Evolutionary conservation across 2,888 invertebrate species (phyloP).

Genomic region (Epirrhoe alternata): DNA sequence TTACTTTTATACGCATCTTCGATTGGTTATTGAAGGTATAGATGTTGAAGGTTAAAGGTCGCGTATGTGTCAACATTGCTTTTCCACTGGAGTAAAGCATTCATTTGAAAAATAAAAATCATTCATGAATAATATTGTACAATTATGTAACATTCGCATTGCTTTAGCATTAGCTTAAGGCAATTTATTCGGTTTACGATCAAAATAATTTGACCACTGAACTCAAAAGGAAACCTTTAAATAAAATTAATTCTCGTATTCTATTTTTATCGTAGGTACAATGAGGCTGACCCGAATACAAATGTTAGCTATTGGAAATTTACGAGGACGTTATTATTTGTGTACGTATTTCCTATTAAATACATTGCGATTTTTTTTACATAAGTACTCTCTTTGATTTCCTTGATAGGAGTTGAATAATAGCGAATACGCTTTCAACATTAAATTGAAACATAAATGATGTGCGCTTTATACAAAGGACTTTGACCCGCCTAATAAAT

Average conservation of each 20-base stretch:
- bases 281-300: neutral
- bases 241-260: neutral
- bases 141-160: neutral
- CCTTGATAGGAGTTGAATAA: neutral
- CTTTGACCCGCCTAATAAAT: neutral
- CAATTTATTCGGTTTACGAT: neutral
- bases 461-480: neutral
- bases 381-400: neutral
- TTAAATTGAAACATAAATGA: neutral
- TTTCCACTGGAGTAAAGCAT: neutral
- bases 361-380: neutral
- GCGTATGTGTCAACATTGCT: neutral
- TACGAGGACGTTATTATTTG: neutral
- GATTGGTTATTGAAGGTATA: conserved; percentile 23
- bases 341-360: neutral
- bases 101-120: neutral
- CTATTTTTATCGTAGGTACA: neutral
- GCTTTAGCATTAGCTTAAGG: neutral
- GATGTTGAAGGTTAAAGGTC: too few species aligned
- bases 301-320: neutral
- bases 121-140: neutral
- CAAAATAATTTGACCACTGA: neutral
- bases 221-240: neutral
- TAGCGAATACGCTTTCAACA: neutral
- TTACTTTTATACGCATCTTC: conserved; percentile 22